Percentiles rank a stretch among this genome's conserved stretches.
Conservation (phyloP, 2,888 invertebrate genomes). For the Apodemia hepburni region DNA sequence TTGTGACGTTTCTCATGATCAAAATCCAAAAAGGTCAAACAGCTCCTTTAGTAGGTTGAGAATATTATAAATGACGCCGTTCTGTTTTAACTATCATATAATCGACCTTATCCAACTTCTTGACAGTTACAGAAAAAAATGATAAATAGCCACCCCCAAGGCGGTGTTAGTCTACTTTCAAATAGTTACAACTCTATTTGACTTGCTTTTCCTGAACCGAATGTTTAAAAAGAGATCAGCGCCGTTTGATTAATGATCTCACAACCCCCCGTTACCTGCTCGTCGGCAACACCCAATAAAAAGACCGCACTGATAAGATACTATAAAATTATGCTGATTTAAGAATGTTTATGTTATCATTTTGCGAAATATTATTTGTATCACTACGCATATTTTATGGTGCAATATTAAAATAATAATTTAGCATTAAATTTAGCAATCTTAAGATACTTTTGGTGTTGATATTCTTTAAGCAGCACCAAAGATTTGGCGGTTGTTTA, state of each 20-base stretch:
- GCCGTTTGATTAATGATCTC: constrained; percentile 66
- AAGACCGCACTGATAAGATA: constrained; percentile 44
- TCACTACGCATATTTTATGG: no score
- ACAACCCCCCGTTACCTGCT: constrained; percentile 60
- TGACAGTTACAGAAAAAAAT: constrained; percentile 24
- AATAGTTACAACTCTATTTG: constrained; percentile 57
- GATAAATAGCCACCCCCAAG: constrained; percentile 45
- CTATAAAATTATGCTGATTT: constrained; percentile 60
- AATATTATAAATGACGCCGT: neutral
- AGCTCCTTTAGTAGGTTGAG: neutral
- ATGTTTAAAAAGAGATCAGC: constrained; percentile 45
- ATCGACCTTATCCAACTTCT: constrained; percentile 17
- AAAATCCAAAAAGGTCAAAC: neutral
- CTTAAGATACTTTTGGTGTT: no score
- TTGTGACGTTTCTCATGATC: no score
- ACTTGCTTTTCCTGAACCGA: constrained; percentile 40
- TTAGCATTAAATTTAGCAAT: no score
- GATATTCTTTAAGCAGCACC: no score
- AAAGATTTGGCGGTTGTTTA: no score
- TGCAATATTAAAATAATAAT: no score
- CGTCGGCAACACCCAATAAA: constrained; percentile 63
- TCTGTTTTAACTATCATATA: constrained; percentile 12
- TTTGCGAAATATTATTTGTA: constrained; percentile 40
- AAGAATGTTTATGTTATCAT: constrained; percentile 32
- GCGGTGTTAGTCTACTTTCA: constrained; percentile 49